Evolutionary conservation across 1,140 invertebrate species (phyloP).

Genomic region (Aplysia californica): DNA sequence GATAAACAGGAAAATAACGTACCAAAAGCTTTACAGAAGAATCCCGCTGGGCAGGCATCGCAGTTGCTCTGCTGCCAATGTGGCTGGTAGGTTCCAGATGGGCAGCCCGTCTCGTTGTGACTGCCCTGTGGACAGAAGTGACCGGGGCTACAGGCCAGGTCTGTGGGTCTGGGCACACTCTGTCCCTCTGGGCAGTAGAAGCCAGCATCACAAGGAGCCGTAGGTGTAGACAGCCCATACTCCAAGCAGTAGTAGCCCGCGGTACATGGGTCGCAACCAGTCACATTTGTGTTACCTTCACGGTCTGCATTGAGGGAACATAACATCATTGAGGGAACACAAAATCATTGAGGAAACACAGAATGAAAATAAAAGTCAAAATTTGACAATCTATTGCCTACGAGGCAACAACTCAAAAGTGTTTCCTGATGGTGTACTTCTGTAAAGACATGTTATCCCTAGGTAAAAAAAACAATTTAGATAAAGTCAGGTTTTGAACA

Average conservation of each 20-base stretch:
- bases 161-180: slow-evolving; percentile 41
- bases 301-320: slow-evolving; percentile 43
- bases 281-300: slow-evolving; percentile 46
- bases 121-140: slow-evolving; percentile 61
- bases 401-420: too few species aligned
- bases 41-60: slow-evolving; percentile 58
- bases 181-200: slow-evolving; percentile 62
- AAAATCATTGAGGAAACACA: too few species aligned
- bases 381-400: too few species aligned
- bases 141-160: slow-evolving; percentile 54
- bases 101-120: slow-evolving; percentile 60
- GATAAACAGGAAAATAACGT: too few species aligned
- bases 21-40: slow-evolving; percentile 63
- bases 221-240: slow-evolving; percentile 49
- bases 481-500: too few species aligned
- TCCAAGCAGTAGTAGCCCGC: slow-evolving; percentile 59
- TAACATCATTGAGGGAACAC: too few species aligned
- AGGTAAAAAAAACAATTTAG: too few species aligned
- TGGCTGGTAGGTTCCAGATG: slow-evolving; percentile 61
- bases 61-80: slow-evolving; percentile 53
- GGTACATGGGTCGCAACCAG: slow-evolving; percentile 55
- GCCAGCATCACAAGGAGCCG: slow-evolving; percentile 49
- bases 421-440: too few species aligned
- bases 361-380: too few species aligned
- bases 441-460: too few species aligned